Base-by-base conservation (phyloP, 2,888 invertebrate genomes). In the Limulus polyphemus region DNA sequence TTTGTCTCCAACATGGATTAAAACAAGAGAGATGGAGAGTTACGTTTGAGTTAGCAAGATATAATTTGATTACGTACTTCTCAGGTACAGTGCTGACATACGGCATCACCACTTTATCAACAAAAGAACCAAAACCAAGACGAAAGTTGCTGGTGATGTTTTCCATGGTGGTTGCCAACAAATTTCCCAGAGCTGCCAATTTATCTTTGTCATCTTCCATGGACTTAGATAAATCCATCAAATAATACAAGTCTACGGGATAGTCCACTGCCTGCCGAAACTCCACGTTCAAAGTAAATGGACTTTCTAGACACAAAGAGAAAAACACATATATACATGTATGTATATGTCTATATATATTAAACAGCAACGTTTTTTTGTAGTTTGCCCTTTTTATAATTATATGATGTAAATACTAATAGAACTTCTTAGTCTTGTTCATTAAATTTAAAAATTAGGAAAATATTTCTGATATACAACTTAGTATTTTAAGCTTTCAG, bases 131-230 rank as follows among this genome's bases (percentile, higher is more conserved):
- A 74, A 93, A 93, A 49, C 93, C 95, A 51, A 95, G 82, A 67
- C 87, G 83, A 79, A 97, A 95, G 75, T 94, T 91, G 1, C 87
- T 87, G 0, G 95, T 97, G 67, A 97, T 88, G 69, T 87, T 87
- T 72, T 83, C 84, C 95, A 97, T 95, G 57, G 89, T 67, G 7
- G 68, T 69, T 1, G 75, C 76, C 54, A 70, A 52, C 55, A 63
- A 55, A 58, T 71, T 64, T n/a, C 70, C 69, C 64, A 94, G 79
- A 13, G 81, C 81, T 16, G 95, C 95, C 49, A 99, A 80, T 74
- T 95, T 95, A 67, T 88, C 88, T 74, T 98, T 98, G 77, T 99
- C 98, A 76, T 99, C 98, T 74, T 87, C 86, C 99, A 99, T 99
- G 60, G 98, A 98, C 77, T 94, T 88, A 72, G 97, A 97, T 72